phyloP scores from a whole-genome alignment of 2,888 invertebrate species.

The Galerucella pusilla region DNA sequence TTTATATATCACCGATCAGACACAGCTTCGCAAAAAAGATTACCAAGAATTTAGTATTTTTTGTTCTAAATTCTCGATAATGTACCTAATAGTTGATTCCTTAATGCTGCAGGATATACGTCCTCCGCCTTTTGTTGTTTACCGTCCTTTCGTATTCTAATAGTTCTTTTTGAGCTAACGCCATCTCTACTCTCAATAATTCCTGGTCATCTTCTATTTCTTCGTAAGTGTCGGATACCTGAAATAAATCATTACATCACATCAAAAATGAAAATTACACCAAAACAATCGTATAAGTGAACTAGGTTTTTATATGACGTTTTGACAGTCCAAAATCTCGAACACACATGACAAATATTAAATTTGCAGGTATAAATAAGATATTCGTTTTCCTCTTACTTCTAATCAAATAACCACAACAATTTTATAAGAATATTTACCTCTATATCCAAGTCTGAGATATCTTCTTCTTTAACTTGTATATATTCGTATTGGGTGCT shows the following conservation, averaged over 20 bases:
- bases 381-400: no score
- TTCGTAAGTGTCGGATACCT: slow-evolving; percentile 80
- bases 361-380: no score
- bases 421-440: slow-evolving; percentile 53
- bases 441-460: slow-evolving; percentile 69
- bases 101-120: slow-evolving; percentile 58
- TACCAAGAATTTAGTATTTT: slow-evolving; percentile 22
- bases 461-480: slow-evolving; percentile 62
- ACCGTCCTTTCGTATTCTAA: slow-evolving; percentile 61
- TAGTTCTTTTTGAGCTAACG: slow-evolving; percentile 63
- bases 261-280: no score
- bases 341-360: no score
- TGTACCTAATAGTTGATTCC: slow-evolving; percentile 22
- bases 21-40: slow-evolving; percentile 51
- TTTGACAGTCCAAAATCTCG: no score
- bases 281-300: no score
- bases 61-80: slow-evolving; percentile 15
- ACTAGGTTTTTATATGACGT: no score
- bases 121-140: slow-evolving; percentile 58
- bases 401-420: no score
- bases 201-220: slow-evolving; percentile 74
- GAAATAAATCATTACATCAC: background rate
- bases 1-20: slow-evolving; percentile 55
- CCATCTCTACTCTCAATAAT: slow-evolving; percentile 63
- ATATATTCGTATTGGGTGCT: slow-evolving; percentile 64